Evolutionary conservation across 2,888 invertebrate species (phyloP), one percentile per base, ranked within the genome.

Genomic region (Melinaea menophilus): DNA sequence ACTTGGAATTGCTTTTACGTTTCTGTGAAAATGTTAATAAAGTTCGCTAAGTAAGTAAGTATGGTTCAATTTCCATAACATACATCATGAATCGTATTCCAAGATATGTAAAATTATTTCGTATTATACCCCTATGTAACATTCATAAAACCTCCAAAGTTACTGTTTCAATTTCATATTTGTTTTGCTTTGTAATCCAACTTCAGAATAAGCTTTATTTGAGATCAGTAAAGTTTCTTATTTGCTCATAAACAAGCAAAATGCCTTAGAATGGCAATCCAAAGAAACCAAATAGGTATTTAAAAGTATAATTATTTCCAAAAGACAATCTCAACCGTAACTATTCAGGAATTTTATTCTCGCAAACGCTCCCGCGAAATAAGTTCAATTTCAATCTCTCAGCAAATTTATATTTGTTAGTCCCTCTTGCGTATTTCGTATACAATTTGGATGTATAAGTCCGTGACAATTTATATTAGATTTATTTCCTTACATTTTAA

Each of bases 331-430:
- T 75, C 70, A 66, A 72, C 73, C 72, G 73, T 71, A 22, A 71
- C 71, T 75, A 74, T 76, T 74, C 73, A 70, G 73, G 69, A 65
- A 71, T 73, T 76, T 77, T 74, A 73, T 75, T 66, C 67, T 57
- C 59, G 48, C 62, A 64, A 69, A 67, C 58, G 63, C 63, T 66
- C 67, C 63, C 61, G 63, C 56, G 65, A 68, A 68, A 68, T 67
- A 64, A 66, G 64, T 69, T 64, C 62, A 55, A 56, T 59, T 63
- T 61, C 63, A 65, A 65, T 66, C 67, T 64, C 62, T 59, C 64
- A 63, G 67, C 64, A 67, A 70, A 70, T 68, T 67, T 69, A 70
- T 70, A 68, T 68, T 62, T 63, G 65, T 65, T 58, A 55, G 56
- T 60, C 62, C 56, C 60, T 65, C 59, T 65, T 62, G 55, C 62